Evolutionary conservation across 2,797 vertebrate genomes (phyloP), one percentile per base, ranked within the genome.

Genomic region (Mus caroli): DNA sequence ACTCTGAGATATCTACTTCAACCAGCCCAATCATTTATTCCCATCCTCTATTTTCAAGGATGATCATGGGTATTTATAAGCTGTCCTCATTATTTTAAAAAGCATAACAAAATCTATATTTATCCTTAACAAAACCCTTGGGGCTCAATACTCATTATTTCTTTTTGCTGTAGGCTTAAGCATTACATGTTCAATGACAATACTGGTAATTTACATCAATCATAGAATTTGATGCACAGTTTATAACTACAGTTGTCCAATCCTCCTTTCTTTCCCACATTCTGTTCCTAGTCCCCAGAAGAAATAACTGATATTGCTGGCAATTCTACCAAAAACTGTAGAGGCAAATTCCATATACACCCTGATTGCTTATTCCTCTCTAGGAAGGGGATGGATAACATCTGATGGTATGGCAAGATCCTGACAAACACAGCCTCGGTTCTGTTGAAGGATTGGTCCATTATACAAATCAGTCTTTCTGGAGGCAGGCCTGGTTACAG

Each of bases 21-120:
- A 56, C 6, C 52, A 37, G 64, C 20, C 54, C 34, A 73, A 40
- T 2, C 58, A 73, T 87, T 37, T 28, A 28, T 60, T 87, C 54
- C 82, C 52, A 84, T 31, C 40, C 10, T 34, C 50, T 67, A 69
- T 82, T 76, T 90, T 91, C 54, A 88, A 80, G 95, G 46, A 46
- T 78, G 77, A 80, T 91, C 64, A 62, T 31, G 26, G 69, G 15
- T 54, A 91, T 91, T 82, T 76, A n/a, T 64, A 88, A 92, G 2
- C 24, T 84, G 50, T 52, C 34, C 77, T 85, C 52, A 37, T 46
- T 96, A 58, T 64, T 93, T 95, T 20, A 46, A 89, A 86, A 94
- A 76, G n/a, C 5, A 67, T 67, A 84, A 92, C 15, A 75, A 84
- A 90, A 91, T 89, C 85, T 85, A 85, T 84, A 91, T 83, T 90